Base-by-base conservation (phyloP, 2,888 invertebrate genomes). In the Prosopocoilus inquinatus region DNA sequence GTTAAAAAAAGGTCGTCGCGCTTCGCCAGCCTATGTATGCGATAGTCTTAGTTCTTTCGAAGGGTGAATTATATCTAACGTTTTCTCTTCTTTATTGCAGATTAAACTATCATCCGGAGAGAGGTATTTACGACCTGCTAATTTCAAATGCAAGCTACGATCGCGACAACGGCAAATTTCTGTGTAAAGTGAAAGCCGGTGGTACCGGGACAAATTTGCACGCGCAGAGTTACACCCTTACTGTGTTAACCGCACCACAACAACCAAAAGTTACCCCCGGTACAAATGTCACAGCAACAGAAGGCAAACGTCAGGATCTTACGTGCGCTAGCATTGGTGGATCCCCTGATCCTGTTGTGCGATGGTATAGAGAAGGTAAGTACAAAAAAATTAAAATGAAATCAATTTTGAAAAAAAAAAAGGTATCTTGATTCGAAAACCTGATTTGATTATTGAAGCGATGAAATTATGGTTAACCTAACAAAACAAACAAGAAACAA, bases 71-170 rank as follows among this genome's bases (percentile, higher is more conserved):
- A 28, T 28, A 28, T 28, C 47, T 47, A 32, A 47, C 47, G n/a
- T 9, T 15, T 11, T 35, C 35, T 35, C 46, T 28, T 28, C 20
- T 58, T 47, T 46, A 57, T 79, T 80, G 64, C 75, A 91, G 90
- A 76, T 82, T 91, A 69, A 89, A 89, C 71, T 90, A 87, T 76
- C 85, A 86, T 63, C 91, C 92, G 39, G 83, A 83, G 55, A 85
- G 87, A 59, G 95, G 96, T 57, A 84, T 86, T 36, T 96, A 95
- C 81, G 94, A 96, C 79, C 82, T 96, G 68, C 83, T 89, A 76
- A 94, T 96, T 70, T 85, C 88, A 62, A 92, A 91, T 75, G 92
- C 94, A 46, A 90, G 91, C 48, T 96, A 94, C 80, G 91, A 89
- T 73, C 83, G 91, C 13, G 95, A 94, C 81, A 94, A 94, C 78